phyloP scores from a whole-genome alignment of 2,888 invertebrate species.

The Pammene fasciana region DNA sequence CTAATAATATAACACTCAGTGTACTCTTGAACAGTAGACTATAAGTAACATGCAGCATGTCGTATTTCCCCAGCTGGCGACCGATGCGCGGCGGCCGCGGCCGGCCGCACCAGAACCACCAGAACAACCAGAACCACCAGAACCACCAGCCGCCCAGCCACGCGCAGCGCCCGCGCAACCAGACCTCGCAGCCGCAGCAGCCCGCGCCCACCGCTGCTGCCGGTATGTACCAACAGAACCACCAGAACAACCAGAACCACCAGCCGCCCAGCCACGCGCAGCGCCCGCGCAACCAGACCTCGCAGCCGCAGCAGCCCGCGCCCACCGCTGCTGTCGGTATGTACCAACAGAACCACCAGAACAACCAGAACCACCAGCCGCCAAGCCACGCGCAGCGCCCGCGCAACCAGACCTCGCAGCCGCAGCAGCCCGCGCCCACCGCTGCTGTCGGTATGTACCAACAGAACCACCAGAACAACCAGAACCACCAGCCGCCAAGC shows the following conservation, averaged over 20 bases:
- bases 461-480: slow-evolving; percentile 41
- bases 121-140: slow-evolving; percentile 42
- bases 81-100: slow-evolving; percentile 66
- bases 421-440: slow-evolving; percentile 47
- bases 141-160: slow-evolving; percentile 45
- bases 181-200: slow-evolving; percentile 46
- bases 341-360: slow-evolving; percentile 31
- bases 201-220: slow-evolving; percentile 47
- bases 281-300: slow-evolving; percentile 39
- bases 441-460: slow-evolving; percentile 39
- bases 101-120: slow-evolving; percentile 47
- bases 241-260: slow-evolving; percentile 42
- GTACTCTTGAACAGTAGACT: slow-evolving; percentile 42
- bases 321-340: slow-evolving; percentile 45
- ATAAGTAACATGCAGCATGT: slow-evolving; percentile 56
- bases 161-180: slow-evolving; percentile 25
- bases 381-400: slow-evolving; percentile 43
- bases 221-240: slow-evolving; percentile 27
- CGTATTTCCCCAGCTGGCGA: slow-evolving; percentile 74
- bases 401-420: slow-evolving; percentile 44
- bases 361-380: slow-evolving; percentile 43
- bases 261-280: slow-evolving; percentile 45
- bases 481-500: slow-evolving; percentile 44
- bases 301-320: slow-evolving; percentile 47
- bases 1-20: background rate